Evolutionary conservation across 2,797 vertebrate species (phyloP).

Genomic region (Gastrophryne carolinensis): DNA sequence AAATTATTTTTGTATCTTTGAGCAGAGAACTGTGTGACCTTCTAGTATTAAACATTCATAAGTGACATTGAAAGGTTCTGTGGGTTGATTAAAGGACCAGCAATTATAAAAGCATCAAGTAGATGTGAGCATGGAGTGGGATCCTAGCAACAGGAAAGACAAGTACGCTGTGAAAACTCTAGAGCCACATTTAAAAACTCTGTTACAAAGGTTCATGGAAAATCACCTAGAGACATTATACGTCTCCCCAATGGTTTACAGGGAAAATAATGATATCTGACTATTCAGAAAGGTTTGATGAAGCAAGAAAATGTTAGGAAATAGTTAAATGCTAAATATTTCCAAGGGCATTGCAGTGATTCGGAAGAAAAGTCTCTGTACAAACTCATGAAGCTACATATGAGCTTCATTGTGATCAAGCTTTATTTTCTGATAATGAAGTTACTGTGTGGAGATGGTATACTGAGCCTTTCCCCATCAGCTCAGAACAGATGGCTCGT

Average conservation of each 20-base stretch:
- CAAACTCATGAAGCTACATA: constrained; percentile 14
- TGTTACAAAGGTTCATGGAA: constrained; percentile 23
- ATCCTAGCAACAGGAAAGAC: constrained; percentile 42
- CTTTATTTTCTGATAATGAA: constrained; percentile 38
- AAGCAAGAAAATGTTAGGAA: background rate
- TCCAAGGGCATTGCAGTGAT: constrained; percentile 14
- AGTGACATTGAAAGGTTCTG: constrained; percentile 27
- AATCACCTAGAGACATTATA: constrained; percentile 3
- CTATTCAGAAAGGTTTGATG: background rate
- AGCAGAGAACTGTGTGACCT: background rate
- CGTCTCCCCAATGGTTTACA: background rate
- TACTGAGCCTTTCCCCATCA: constrained; percentile 28
- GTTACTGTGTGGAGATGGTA: constrained; percentile 41
- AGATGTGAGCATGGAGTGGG: background rate
- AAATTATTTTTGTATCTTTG: background rate
- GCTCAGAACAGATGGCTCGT: constrained; percentile 35
- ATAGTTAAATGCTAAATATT: constrained; percentile 20
- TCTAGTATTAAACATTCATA: constrained; percentile 17
- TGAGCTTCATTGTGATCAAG: constrained; percentile 20
- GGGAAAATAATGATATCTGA: background rate
- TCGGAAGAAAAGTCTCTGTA: constrained; percentile 1
- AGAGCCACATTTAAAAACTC: constrained; percentile 5
- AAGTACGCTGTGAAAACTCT: constrained; percentile 5
- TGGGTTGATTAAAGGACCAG: constrained; percentile 32
- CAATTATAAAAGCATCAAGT: constrained; percentile 37